Evolutionary conservation across 1,140 invertebrate species (phyloP).

Genomic region (Orussus abietinus): DNA sequence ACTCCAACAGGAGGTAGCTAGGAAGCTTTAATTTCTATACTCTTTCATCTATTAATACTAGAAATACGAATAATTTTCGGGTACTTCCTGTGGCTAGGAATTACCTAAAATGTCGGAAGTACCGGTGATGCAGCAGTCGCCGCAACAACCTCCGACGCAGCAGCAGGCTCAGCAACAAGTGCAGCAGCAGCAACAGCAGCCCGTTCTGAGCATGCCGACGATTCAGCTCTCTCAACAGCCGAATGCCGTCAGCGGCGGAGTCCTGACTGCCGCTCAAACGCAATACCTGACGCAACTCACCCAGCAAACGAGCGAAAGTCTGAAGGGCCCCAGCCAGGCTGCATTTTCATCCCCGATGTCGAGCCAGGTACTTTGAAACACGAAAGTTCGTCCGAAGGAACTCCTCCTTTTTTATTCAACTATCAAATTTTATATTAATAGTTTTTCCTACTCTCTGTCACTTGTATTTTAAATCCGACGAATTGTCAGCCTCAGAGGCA

Average conservation of each 20-base stretch:
- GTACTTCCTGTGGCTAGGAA: constrained; percentile 32
- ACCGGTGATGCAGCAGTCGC: constrained; percentile 30
- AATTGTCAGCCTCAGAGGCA: constrained; percentile 55
- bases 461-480: constrained; percentile 14
- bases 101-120: constrained; percentile 40
- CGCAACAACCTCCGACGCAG: constrained; percentile 26
- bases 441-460: too few relatives aligned
- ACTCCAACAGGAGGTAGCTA: constrained; percentile 34
- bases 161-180: constrained; percentile 29
- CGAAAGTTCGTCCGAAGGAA: too few relatives aligned
- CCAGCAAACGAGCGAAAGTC: constrained; percentile 64
- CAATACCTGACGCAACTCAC: constrained; percentile 68
- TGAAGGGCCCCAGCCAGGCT: constrained; percentile 57
- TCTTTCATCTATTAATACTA: constrained; percentile 10
- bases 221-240: constrained; percentile 49
- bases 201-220: constrained; percentile 35
- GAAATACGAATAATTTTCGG: neutral
- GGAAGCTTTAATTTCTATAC: constrained; percentile 1
- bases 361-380: constrained; percentile 34
- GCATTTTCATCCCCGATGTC: constrained; percentile 42
- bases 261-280: constrained; percentile 65
- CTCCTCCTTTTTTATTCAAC: too few relatives aligned
- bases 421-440: too few relatives aligned
- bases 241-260: constrained; percentile 39
- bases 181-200: constrained; percentile 17